Evolutionary conservation across 2,797 vertebrate genomes (phyloP).

Genomic region (Perodicticus potto): DNA sequence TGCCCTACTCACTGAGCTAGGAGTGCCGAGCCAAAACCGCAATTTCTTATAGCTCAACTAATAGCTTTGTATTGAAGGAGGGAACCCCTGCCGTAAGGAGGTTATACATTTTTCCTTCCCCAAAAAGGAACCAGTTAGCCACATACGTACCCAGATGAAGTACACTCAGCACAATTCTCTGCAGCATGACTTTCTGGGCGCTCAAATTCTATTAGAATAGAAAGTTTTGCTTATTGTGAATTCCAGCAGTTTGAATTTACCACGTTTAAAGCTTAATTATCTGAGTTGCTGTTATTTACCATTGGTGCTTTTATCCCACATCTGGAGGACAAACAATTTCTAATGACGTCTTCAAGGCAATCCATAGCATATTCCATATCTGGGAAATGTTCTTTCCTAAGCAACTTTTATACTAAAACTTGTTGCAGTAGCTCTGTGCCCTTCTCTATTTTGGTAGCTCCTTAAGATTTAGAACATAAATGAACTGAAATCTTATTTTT

Average conservation of each 20-base stretch:
- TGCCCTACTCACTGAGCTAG: no score
- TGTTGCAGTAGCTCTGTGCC: conserved; percentile 47
- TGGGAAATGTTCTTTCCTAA: conserved; percentile 42
- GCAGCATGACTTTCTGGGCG: background rate
- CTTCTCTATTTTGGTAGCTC: background rate
- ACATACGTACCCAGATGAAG: background rate
- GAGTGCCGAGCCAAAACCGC: no score
- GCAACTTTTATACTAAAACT: conserved; percentile 30
- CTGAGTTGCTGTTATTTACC: background rate
- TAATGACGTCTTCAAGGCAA: background rate
- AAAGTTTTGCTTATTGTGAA: conserved; percentile 8
- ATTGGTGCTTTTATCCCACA: background rate
- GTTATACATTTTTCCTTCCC: conserved; percentile 8
- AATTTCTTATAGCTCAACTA: conserved; percentile 15
- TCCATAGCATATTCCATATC: background rate
- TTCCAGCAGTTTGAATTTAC: background rate
- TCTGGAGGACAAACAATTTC: background rate
- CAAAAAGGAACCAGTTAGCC: conserved; percentile 18
- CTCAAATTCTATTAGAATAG: conserved; percentile 42
- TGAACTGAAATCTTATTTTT: conserved; percentile 69
- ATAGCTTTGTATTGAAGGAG: conserved; percentile 1
- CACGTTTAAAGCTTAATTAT: background rate
- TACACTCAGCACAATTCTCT: conserved; percentile 12
- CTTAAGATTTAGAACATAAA: conserved; percentile 61
- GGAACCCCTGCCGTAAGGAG: background rate